Evolutionary conservation across 2,888 invertebrate species (phyloP), one percentile per base, ranked within the genome.

Genomic region (Scaptomyza reducta): DNA sequence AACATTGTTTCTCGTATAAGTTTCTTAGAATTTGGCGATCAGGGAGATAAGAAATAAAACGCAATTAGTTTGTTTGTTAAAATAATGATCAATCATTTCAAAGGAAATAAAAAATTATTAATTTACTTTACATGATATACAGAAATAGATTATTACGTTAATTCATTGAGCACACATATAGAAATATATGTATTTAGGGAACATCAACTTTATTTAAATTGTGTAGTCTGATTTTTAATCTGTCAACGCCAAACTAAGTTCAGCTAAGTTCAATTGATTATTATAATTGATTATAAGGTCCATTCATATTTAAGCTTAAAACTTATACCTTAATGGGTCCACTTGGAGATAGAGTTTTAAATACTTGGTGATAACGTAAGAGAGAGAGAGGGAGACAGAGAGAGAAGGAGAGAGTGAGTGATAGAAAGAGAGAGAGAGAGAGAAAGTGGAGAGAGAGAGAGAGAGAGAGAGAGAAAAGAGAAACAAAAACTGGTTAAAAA

Each of bases 321-420:
- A 42, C 54, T 50, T 59, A 49, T 57, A 74, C 75, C 70, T 75
- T 47, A 70, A 61, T 75, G 65, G 73, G 38, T 61, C 47, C 58
- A 59, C 71, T 66, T 49, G 14, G 76, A 18, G 76, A 75, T 65
- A 55, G 40, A 38, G 40, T 35, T 56, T 56, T 53, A 14, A 63
- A 50, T 41, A 33, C 40, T n/a, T 35, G 13, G 47, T 18, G 74
- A 73, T 64, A 57, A 53, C 35, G 13, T 46, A 50, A n/a, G n/a
- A n/a, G n/a, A n/a, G n/a, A n/a, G n/a, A n/a, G n/a, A n/a, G n/a
- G n/a, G n/a, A n/a, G n/a, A n/a, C n/a, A n/a, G n/a, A n/a, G n/a
- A n/a, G n/a, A n/a, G n/a, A n/a, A n/a, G n/a, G n/a, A n/a, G n/a
- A n/a, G n/a, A n/a, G n/a, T n/a, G n/a, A n/a, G n/a, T 4, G 25